Evolutionary conservation across 2,797 vertebrate species (phyloP), one percentile per base, ranked within the genome.

Genomic region (Pseudochromis fuscus): DNA sequence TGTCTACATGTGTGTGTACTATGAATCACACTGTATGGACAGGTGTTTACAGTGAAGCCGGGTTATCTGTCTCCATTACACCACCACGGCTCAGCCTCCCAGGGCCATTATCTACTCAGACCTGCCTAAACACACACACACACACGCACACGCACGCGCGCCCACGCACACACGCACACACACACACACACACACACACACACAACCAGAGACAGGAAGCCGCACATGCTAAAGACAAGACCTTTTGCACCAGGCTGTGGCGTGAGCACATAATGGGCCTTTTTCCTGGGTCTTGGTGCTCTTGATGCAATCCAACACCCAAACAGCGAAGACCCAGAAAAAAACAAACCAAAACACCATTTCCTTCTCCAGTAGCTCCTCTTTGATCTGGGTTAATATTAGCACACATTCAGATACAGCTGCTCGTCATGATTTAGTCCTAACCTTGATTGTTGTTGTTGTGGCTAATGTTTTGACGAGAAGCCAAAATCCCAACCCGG

Each of bases 21-120:
- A 95, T 95, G 95, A 94, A 95, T 94, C 94, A 95, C 87, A 92
- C 91, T 87, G 93, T 91, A 92, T 89, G 92, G 91, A 91, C 85
- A 90, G 84, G 93, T 94, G 94, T 94, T 95, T 95, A 95, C 92
- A 94, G 91, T 91, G 92, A 90, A 92, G 91, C 79, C 24, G 83
- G 89, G 91, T 61, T 94, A 95, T 95, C 82, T 85, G 93, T 93
- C 95, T 94, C 93, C 89, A 94, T 89, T 95, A 94, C 89, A 89
- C 85, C 85, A 82, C 79, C 87, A 73, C 58, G 83, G 79, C 67
- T 88, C 89, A 84, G 87, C 88, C 86, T 89, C 83, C 85, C 82
- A 80, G 77, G 75, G 66, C 93, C 93, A 95, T 94, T 95, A 94
- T 94, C 91, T 94, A 89, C 90, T 92, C 84, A 90, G 90, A 86